Conservation (phyloP, 2,888 invertebrate species). For the Hypsopygia costalis region DNA sequence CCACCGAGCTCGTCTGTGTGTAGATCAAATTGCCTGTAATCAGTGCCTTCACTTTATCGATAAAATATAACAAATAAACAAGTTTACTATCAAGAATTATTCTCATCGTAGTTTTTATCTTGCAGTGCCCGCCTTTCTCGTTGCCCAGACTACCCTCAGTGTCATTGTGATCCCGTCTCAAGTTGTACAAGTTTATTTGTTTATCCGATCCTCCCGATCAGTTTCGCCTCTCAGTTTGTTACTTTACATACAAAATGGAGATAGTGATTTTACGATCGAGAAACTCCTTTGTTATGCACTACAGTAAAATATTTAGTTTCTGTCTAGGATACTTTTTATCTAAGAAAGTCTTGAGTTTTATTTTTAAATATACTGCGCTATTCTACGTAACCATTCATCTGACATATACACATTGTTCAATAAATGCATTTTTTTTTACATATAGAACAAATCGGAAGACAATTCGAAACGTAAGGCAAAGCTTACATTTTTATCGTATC, state of each 20-base stretch:
- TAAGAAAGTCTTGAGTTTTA: neutral
- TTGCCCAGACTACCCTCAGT: constrained; percentile 39
- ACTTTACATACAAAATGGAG: constrained; percentile 8
- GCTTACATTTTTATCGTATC: too few species aligned
- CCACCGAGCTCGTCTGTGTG: too few species aligned
- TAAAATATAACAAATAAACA: too few species aligned
- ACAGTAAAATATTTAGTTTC: constrained; percentile 5
- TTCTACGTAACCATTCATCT: too few species aligned
- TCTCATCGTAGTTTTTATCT: constrained; percentile 43
- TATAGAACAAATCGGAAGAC: too few species aligned
- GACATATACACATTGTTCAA: too few species aligned
- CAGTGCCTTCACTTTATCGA: too few species aligned
- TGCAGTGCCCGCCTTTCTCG: constrained; percentile 26
- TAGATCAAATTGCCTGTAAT: too few species aligned
- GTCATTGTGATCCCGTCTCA: constrained; percentile 47
- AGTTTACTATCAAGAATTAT: too few species aligned
- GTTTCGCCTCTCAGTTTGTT: constrained; percentile 29
- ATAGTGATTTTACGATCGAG: constrained; percentile 9
- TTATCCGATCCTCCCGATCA: constrained; percentile 40
- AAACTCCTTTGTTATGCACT: constrained; percentile 7
- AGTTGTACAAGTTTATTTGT: constrained; percentile 42
- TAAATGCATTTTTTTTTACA: too few species aligned
- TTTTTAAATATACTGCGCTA: too few species aligned
- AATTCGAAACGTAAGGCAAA: too few species aligned
- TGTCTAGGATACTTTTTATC: neutral